Conservation (phyloP, 2,113 vertebrate species). For the Acrocephalus arundinaceus region DNA sequence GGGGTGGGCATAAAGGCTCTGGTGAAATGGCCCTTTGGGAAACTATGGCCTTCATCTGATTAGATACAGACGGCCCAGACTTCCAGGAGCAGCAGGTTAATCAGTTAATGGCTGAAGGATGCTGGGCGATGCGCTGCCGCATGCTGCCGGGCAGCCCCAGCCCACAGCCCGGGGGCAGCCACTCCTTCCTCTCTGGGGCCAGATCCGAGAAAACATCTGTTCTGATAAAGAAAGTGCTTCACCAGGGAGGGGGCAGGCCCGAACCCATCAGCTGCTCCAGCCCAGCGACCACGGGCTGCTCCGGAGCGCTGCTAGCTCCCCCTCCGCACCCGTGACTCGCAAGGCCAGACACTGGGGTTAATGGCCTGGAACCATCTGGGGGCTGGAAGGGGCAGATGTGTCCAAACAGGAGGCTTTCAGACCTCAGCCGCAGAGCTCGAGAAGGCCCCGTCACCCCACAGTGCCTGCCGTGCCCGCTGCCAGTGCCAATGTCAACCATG, state of each 20-base stretch:
- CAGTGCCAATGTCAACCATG: background rate
- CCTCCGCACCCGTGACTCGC: background rate
- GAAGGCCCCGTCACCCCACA: background rate
- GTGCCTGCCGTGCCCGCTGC: background rate
- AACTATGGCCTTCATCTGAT: constrained; percentile 33
- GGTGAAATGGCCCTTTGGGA: constrained; percentile 29
- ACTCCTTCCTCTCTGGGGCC: background rate
- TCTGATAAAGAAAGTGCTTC: constrained; percentile 44
- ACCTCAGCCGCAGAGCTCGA: background rate
- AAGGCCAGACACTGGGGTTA: background rate
- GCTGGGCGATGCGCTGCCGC: background rate
- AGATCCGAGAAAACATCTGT: constrained; percentile 56
- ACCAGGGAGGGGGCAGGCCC: background rate
- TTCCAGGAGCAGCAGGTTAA: constrained; percentile 63
- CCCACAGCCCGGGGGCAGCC: background rate
- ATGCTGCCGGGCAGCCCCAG: background rate
- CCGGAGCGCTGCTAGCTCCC: background rate
- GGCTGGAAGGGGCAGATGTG: background rate
- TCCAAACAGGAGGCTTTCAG: background rate
- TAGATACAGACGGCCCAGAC: constrained; percentile 4
- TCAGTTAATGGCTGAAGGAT: constrained; percentile 61
- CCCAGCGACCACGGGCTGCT: background rate
- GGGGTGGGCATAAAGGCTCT: background rate
- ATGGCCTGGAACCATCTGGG: background rate
- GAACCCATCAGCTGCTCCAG: background rate